Evolutionary conservation across 2,797 vertebrate species (phyloP).

Genomic region (Calcarius lapponicus): DNA sequence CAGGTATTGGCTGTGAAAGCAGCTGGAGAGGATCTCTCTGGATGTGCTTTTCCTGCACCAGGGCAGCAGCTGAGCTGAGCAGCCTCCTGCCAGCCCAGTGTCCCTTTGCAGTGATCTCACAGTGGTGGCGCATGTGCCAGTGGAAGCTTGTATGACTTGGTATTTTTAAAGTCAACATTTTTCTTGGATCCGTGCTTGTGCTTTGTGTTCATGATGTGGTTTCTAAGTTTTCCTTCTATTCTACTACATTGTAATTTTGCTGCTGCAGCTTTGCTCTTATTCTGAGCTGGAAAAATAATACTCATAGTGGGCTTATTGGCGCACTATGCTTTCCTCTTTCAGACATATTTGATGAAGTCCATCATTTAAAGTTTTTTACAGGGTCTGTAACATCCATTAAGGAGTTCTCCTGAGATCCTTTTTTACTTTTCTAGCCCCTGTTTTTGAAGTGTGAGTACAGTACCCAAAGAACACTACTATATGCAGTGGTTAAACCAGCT

Average conservation of each 20-base stretch:
- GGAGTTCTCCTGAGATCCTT: not conserved
- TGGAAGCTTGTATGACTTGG: not conserved
- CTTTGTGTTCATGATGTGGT: not conserved
- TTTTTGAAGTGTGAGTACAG: not conserved
- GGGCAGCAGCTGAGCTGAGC: not conserved
- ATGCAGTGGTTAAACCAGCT: not conserved
- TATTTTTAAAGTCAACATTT: not conserved
- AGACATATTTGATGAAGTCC: not conserved
- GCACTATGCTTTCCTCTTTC: not conserved
- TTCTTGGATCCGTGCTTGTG: not conserved
- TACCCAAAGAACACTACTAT: not conserved
- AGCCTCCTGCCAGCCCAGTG: not conserved
- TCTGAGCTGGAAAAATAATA: not conserved
- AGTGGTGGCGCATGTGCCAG: not conserved
- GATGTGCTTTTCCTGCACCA: not conserved
- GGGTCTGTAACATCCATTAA: not conserved
- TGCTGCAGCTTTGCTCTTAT: not conserved
- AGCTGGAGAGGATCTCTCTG: not conserved
- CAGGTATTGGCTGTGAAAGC: not conserved
- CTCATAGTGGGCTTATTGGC: not conserved
- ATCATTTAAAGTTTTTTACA: not conserved
- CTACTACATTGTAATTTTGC: not conserved
- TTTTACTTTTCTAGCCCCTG: not conserved
- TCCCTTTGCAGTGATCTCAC: not conserved
- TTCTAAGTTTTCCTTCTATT: not conserved